phyloP scores from a whole-genome alignment of 2,797 vertebrate genomes.

The Channallabes apus region DNA sequence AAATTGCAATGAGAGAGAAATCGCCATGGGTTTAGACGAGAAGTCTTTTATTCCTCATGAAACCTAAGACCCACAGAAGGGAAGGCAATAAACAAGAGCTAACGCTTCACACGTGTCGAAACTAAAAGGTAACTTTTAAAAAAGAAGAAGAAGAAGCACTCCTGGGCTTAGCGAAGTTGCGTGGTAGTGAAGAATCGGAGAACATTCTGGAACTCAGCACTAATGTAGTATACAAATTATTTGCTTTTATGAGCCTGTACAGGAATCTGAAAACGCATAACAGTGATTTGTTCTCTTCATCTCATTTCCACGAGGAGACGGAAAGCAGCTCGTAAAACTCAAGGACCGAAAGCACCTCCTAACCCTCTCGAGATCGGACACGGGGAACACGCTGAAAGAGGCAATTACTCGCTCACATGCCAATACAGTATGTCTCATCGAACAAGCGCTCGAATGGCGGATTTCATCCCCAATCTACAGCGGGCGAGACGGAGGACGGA shows the following conservation, averaged over 20 bases:
- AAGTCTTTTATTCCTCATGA: background rate
- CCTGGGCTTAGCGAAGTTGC: background rate
- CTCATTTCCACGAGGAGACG: conserved; percentile 16
- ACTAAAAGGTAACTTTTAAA: background rate
- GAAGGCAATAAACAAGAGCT: background rate
- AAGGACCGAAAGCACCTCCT: conserved; percentile 3
- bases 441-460: background rate
- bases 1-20: background rate
- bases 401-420: conserved; percentile 9
- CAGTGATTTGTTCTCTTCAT: conserved; percentile 42
- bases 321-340: conserved; percentile 16
- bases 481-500: background rate
- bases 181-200: background rate
- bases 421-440: conserved; percentile 6
- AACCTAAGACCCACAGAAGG: too few relatives aligned
- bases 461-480: background rate
- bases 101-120: background rate
- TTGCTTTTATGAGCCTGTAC: conserved; percentile 28
- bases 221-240: conserved; percentile 32
- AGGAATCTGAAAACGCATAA: conserved; percentile 29
- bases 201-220: conserved; percentile 11
- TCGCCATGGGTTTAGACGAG: background rate
- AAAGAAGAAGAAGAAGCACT: background rate
- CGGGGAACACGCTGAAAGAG: background rate
- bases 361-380: conserved; percentile 2